Base-by-base conservation (phyloP, 1,140 invertebrate genomes). In the Hormaphis cornu region DNA sequence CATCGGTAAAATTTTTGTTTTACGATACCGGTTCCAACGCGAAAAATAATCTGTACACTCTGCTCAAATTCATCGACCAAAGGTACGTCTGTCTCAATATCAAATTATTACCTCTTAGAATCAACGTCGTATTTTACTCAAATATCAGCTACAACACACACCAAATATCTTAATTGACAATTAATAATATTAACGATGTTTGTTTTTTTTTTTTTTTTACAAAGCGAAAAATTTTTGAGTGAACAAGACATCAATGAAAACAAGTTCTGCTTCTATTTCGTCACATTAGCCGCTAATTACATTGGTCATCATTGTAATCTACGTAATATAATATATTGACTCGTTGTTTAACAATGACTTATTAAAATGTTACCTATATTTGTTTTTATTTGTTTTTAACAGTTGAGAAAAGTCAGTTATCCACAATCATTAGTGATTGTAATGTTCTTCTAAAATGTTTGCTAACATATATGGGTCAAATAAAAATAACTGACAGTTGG, bases 381-480 rank as follows among this genome's bases (percentile, higher is more conserved):
- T 54, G 14, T 35, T 12, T 56, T 72, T 28, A 16, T 30, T 50
- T 24, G 71, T 52, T 48, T n/a, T 20, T 7, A 54, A 33, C n/a
- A 66, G 61, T 66, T 50, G 44, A 66, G 18, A 66, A 28, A 24
- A 66, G 30, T 35, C 44, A 66, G 28, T 33, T 66, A 22, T 50
- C 61, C 33, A 10, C n/a, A 14, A 12, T 66, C n/a, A 50, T 9
- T 16, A 66, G 24, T 5, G 14, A 44, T 7, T 66, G 61, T 66
- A 66, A 66, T 50, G 14, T 48, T 33, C 28, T 66, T 35, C 0
- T 66, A 1, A 66, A 66, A 50, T 66, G 18, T 12, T 20, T 66
- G 16, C 20, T 66, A 3, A 22, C 18, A n/a, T 66, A 30, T 22
- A 66, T 66, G 61, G 44, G 2, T 71, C 73, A 75, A 69, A 72